A percentile compares a stretch with the other conserved stretches of the same genome.
These are phyloP conservation scores for Hypocryptadius cinnamomeus DNA, from an alignment of 2,113 vertebrate species.

Conservation along the genomic window DNA sequence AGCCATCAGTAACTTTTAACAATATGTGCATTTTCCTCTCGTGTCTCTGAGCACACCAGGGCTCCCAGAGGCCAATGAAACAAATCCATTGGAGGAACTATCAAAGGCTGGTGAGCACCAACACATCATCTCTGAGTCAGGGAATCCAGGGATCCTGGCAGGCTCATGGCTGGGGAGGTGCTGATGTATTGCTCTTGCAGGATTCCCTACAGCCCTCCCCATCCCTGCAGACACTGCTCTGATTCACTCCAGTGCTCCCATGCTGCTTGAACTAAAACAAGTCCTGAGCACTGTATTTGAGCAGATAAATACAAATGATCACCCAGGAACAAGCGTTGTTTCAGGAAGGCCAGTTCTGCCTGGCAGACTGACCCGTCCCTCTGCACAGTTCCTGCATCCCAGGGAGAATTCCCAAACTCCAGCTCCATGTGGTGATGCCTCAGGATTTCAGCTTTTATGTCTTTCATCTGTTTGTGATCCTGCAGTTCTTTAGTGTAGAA, in stretches of 20 bases:
- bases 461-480: neutral
- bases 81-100: neutral
- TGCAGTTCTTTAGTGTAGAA: neutral
- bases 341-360: neutral
- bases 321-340: neutral
- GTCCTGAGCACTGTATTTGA: neutral
- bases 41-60: neutral
- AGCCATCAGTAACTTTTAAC: neutral
- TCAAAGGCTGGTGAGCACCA: neutral
- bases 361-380: neutral
- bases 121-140: neutral
- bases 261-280: neutral
- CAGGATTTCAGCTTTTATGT: neutral
- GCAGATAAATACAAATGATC: neutral
- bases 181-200: neutral
- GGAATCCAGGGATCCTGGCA: neutral
- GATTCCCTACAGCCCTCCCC: neutral
- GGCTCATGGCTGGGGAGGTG: neutral
- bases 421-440: neutral
- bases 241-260: neutral
- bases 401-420: neutral
- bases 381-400: neutral
- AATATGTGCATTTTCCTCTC: neutral
- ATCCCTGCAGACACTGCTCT: neutral
- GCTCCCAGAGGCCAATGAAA: neutral